These are phyloP conservation scores for Propithecus coquereli DNA, from an alignment of 2,113 vertebrate genomes.

Conservation along the genomic window DNA sequence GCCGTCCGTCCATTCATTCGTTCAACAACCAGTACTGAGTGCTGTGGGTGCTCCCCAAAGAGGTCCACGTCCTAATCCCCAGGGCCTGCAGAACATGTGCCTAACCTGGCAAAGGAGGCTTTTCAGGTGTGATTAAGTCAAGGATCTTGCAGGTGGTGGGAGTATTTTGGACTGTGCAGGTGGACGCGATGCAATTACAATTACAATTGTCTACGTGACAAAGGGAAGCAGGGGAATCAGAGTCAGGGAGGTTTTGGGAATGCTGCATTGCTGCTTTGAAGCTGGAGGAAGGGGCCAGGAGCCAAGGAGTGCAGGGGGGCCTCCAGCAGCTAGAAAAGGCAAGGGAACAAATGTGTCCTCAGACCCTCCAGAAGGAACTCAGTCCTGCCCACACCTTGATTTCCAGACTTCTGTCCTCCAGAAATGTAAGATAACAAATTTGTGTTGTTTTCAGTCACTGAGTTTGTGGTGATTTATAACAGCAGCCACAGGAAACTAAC, in stretches of 20 bases:
- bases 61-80: not conserved
- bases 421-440: not conserved
- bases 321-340: not conserved
- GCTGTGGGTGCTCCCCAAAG: not conserved
- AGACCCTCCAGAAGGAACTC: not conserved
- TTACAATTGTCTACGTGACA: not conserved
- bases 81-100: not conserved
- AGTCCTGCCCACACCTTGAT: not conserved
- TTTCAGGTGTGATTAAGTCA: not conserved
- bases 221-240: not conserved
- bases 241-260: not conserved
- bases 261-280: not conserved
- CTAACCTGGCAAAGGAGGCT: not conserved
- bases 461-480: not conserved
- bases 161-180: not conserved
- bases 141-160: not conserved
- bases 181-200: not conserved
- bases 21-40: not conserved
- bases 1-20: not conserved
- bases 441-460: not conserved
- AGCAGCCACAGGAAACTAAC: not conserved
- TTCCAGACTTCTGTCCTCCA: not conserved
- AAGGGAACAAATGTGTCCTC: not conserved
- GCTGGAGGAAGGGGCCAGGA: not conserved
- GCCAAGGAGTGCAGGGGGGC: not conserved